A percentile compares a stretch with the other conserved stretches of the same genome.
phyloP scores from a whole-genome alignment of 1,140 invertebrate species.

The Pseudobourletiella spinata region DNA sequence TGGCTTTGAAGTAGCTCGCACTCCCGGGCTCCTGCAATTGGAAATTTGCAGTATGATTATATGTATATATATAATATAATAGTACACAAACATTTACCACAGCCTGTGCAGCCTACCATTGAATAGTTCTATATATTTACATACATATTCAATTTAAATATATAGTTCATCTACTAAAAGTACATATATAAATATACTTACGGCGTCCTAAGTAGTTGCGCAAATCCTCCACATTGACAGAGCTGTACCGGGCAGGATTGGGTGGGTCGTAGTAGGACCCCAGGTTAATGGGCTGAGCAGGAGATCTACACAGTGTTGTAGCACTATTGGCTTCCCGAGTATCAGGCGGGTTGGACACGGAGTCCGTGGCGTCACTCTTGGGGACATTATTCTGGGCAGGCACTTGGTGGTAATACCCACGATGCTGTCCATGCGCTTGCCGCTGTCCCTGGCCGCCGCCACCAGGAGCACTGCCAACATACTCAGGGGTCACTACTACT shows the following conservation, averaged over 20 bases:
- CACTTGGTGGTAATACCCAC: background rate
- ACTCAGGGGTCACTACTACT: background rate
- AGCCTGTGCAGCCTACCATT: too few species aligned
- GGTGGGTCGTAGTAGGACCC: background rate
- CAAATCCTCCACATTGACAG: background rate
- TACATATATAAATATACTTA: too few species aligned
- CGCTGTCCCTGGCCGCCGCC: background rate
- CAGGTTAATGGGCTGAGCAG: background rate
- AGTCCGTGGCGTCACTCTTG: background rate
- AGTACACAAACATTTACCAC: background rate
- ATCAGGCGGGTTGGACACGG: background rate
- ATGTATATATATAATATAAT: background rate
- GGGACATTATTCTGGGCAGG: background rate
- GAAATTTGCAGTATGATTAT: background rate
- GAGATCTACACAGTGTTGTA: background rate
- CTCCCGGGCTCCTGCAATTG: background rate
- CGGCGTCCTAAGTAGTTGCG: background rate
- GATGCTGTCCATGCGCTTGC: background rate
- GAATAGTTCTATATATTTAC: too few species aligned
- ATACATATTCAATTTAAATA: too few species aligned
- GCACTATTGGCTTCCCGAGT: background rate
- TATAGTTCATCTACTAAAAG: too few species aligned
- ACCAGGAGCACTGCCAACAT: background rate
- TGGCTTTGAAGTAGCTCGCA: too few species aligned
- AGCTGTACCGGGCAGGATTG: background rate